phyloP scores from a whole-genome alignment of 2,888 invertebrate genomes.

The Caenorhabditis sp. region DNA sequence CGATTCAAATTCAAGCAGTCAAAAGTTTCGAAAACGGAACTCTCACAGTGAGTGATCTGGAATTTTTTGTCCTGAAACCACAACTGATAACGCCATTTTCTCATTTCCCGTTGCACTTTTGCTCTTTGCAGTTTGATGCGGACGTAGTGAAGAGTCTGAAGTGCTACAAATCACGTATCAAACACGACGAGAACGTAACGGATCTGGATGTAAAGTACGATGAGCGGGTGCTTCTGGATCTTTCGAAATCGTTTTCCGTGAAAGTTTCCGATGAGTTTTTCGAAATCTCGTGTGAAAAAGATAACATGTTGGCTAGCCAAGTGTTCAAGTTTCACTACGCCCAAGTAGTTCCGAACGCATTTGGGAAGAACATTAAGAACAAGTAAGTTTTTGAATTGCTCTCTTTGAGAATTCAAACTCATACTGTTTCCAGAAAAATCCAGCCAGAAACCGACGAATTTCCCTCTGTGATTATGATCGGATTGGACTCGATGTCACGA shows the following conservation, averaged over 20 bases:
- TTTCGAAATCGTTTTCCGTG: conserved; percentile 30
- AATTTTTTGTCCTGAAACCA: too few species aligned
- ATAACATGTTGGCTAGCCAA: conserved; percentile 21
- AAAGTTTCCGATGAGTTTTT: conserved; percentile 63
- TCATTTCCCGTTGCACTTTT: too few species aligned
- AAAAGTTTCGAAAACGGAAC: conserved; percentile 60
- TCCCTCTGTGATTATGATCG: conserved; percentile 83
- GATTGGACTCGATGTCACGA: conserved; percentile 84
- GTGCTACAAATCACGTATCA: conserved; percentile 61
- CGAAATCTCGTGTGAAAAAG: conserved; percentile 63
- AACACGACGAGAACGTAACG: conserved; percentile 66
- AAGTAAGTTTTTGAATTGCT: conserved; percentile 37
- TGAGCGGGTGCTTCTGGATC: conserved; percentile 29
- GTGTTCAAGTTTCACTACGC: conserved; percentile 60
- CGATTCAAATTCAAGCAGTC: conserved; percentile 58
- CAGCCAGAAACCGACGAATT: conserved; percentile 49
- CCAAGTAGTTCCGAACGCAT: conserved; percentile 44
- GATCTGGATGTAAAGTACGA: conserved; percentile 68
- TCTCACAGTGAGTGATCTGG: conserved; percentile 32
- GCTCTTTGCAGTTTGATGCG: conserved; percentile 60
- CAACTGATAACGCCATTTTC: too few species aligned
- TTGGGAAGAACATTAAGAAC: conserved; percentile 31
- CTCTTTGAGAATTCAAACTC: too few species aligned
- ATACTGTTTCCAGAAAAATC: conserved; percentile 17
- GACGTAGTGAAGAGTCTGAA: conserved; percentile 23